Evolutionary conservation across 1,140 invertebrate genomes (phyloP).

Genomic region (Acromyrmex heyeri): DNA sequence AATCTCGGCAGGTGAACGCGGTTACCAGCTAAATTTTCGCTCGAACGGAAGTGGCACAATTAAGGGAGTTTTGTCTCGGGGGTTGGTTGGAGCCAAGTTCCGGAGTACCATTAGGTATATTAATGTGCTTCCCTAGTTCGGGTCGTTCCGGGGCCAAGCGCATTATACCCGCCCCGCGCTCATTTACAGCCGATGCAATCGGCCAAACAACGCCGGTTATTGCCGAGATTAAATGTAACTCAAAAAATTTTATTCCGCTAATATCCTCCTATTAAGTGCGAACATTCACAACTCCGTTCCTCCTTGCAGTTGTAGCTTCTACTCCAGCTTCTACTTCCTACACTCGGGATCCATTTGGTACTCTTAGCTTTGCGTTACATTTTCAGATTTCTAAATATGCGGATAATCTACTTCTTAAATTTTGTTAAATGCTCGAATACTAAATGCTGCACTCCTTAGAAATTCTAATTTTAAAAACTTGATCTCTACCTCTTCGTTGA

Average conservation of each 20-base stretch:
- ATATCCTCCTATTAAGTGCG: constrained; percentile 43
- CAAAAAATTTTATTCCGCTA: constrained; percentile 54
- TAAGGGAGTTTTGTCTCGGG: constrained; percentile 73
- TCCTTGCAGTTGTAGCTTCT: constrained; percentile 6
- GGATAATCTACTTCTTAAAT: neutral
- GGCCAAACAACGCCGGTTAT: constrained; percentile 48
- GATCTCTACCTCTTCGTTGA: neutral
- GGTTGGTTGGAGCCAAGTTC: constrained; percentile 67
- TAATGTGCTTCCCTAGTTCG: constrained; percentile 68
- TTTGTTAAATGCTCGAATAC: neutral
- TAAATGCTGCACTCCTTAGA: neutral
- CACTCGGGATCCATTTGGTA: neutral
- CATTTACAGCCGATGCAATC: constrained; percentile 55
- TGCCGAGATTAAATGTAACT: constrained; percentile 56
- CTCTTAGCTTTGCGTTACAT: neutral
- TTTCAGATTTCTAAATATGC: neutral
- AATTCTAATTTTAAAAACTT: constrained; percentile 1
- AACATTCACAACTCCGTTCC: neutral
- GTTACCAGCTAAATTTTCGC: constrained; percentile 67
- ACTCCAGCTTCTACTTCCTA: neutral
- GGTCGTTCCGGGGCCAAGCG: constrained; percentile 68
- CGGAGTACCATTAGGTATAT: constrained; percentile 73
- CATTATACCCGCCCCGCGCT: constrained; percentile 55
- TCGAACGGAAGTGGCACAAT: constrained; percentile 73
- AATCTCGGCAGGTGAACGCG: constrained; percentile 64